A percentile compares a stretch with the other conserved stretches of the same genome.
phyloP scores from a whole-genome alignment of 2,888 invertebrate species.

The Drosophila cognata region DNA sequence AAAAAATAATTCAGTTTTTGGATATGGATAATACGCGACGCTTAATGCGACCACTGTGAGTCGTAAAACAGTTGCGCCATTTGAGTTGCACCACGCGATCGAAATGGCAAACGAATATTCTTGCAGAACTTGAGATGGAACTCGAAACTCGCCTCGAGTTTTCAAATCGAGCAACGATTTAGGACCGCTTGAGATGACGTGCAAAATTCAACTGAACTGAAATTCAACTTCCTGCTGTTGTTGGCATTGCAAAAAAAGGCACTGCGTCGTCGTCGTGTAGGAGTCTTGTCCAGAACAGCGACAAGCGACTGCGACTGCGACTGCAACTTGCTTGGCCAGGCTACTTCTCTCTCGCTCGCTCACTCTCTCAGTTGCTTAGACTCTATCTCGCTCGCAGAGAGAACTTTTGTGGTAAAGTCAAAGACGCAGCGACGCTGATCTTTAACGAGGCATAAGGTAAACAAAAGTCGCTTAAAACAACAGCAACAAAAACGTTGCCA shows the following conservation, averaged over 20 bases:
- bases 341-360: conserved; percentile 14
- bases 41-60: conserved; percentile 21
- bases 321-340: conserved; percentile 71
- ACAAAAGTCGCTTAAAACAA: conserved; percentile 70
- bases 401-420: conserved; percentile 30
- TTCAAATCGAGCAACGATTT: conserved; percentile 45
- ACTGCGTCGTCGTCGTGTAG: conserved; percentile 41
- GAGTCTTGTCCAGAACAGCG: conserved; percentile 53
- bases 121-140: conserved; percentile 31
- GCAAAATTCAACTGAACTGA: conserved; percentile 80
- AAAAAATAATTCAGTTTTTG: not conserved
- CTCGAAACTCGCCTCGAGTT: conserved; percentile 35
- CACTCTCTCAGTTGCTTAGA: not conserved
- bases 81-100: conserved; percentile 33
- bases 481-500: conserved; percentile 41
- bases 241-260: conserved; percentile 50
- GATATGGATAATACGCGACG: conserved; percentile 7
- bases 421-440: conserved; percentile 48
- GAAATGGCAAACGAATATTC: conserved; percentile 6
- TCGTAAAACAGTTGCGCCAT: conserved; percentile 30
- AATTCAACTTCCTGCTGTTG: conserved; percentile 78
- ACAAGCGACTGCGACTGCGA: conserved; percentile 29
- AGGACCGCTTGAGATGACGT: conserved; percentile 80
- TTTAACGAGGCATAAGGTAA: conserved; percentile 75
- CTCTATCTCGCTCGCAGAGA: conserved; percentile 12